Evolutionary conservation across 1,140 invertebrate genomes (phyloP), one percentile per base, ranked within the genome.

Genomic region (Liolophura sinensis): DNA sequence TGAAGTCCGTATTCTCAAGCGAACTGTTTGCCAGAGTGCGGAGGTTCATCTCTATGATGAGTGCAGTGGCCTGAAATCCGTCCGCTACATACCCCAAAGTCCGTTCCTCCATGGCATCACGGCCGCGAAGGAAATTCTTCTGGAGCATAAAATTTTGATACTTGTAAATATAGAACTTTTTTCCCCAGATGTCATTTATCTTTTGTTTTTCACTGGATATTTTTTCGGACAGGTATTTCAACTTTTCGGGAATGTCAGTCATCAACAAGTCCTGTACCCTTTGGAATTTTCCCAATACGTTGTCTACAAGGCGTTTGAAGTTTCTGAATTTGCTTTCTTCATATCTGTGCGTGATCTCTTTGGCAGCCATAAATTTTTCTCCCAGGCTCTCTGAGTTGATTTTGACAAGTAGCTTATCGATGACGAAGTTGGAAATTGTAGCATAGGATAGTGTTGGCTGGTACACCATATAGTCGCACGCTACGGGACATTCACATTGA

Each of bases 61-160:
- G 72, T 9, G 68, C 60, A 62, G 67, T 72, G 40, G 71, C 70
- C n/a, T 73, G 66, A 52, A 74, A 78, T 18, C 71, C 73, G n/a
- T 67, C 59, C 22, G 69, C 65, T 6, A 78, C 31, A 52, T 68
- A 61, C 4, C 55, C 61, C 14, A 77, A 61, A 25, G 75, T 77
- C 52, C 73, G 56, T 63, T 78, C 77, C 16, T 77, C 75, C 77
- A 77, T 77, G 0, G 72, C 77, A 49, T 75, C 68, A 12, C 72
- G 54, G 0, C 49, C 65, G n/a, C 73, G 58, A 31, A 75, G 64
- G 62, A 78, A 78, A 60, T 77, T 76, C 49, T 74, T 74, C 49
- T 64, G 55, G 0, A 75, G 47, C 25, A 70, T 64, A 48, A 70
- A 77, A 16, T 61, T 65, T 54, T 78, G 77, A 50, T 69, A 78